Evolutionary conservation across 2,113 vertebrate genomes (phyloP).

Genomic region (Litocranius walleri): DNA sequence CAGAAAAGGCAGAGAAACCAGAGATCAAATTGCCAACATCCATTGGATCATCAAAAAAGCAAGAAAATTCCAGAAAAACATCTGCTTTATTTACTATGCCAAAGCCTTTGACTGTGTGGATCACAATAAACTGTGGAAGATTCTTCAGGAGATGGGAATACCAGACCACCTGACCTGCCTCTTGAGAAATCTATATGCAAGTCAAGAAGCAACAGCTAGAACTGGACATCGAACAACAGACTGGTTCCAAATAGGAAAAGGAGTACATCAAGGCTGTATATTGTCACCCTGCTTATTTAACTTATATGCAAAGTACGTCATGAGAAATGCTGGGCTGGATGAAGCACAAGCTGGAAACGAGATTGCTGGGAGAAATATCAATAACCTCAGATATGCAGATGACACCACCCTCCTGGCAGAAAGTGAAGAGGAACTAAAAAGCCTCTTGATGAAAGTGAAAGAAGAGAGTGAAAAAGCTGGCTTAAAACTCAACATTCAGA

Average conservation of each 20-base stretch:
- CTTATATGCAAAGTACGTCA: background rate
- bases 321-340: background rate
- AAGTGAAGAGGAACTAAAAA: background rate
- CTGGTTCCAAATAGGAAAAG: background rate
- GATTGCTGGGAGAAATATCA: background rate
- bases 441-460: background rate
- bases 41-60: background rate
- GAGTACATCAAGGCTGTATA: background rate
- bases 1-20: background rate
- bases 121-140: background rate
- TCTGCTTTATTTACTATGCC: background rate
- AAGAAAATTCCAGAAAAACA: background rate
- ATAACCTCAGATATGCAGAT: background rate
- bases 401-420: background rate
- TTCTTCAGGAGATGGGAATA: background rate
- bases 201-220: background rate
- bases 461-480: background rate
- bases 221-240: background rate
- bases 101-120: background rate
- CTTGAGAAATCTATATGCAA: background rate
- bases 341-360: background rate
- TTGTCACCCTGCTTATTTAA: background rate
- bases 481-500: background rate
- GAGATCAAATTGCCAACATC: background rate
- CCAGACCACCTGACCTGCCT: background rate